Evolutionary conservation across 2,113 vertebrate genomes (phyloP), one percentile per base, ranked within the genome.

Genomic region (Crotalus viridis): DNA sequence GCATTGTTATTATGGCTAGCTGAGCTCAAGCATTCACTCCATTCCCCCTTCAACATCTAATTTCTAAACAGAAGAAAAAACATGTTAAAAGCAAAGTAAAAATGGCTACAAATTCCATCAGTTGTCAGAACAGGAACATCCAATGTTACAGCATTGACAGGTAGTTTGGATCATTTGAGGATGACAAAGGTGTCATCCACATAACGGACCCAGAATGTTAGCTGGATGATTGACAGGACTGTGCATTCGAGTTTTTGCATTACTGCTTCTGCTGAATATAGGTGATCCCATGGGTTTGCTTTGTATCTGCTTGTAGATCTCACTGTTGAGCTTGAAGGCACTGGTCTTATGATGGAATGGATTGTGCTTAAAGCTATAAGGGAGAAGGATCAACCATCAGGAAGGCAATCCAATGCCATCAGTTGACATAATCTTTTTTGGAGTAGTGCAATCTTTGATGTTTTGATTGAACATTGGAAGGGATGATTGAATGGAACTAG

Each of bases 401-500:
- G 56, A 52, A 85, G n/a, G 64, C 43, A 85, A 51, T 28, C 51
- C 28, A 5, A 85, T 81, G 61, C 28, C 22, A 81, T n/a, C n/a
- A 89, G 51, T 46, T 24, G 56, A 13, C 43, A 93, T 43, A 13
- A 91, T 91, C 64, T 43, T 15, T 51, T 61, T 51, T 26, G 21
- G 28, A 39, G 43, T 28, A 88, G 51, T 54, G 54, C 85, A 81
- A 24, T 33, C 46, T 59, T 48, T 46, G 61, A 19, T 46, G 74
- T 28, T n/a, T 19, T 90, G 51, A 64, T 51, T 48, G 28, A 52
- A 61, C 85, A 92, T 69, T 55, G 87, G 91, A 74, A 0, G 0
- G 33, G 90, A 59, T 57, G n/a, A 64, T 61, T 81, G 93, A 26
- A 90, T 94, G 93, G 54, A 93, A 93, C 87, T 51, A 92, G 95